phyloP scores from a whole-genome alignment of 2,797 vertebrate species.

The Microtus obscurus region DNA sequence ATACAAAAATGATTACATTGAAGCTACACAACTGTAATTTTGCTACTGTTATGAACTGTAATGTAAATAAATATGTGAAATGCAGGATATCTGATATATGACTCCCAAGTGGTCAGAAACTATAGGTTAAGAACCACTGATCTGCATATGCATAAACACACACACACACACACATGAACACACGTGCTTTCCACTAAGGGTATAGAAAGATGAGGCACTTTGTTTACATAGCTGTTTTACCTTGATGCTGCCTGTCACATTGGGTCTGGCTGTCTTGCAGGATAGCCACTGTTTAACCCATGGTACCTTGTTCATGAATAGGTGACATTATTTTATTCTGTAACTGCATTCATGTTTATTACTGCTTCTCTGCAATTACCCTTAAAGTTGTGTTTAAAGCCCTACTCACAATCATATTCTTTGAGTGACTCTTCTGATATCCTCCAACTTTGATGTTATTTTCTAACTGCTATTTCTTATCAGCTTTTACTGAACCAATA shows the following conservation, averaged over 20 bases:
- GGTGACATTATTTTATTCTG: neutral
- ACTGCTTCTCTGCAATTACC: slow-evolving; percentile 17
- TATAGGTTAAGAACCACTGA: too few relatives aligned
- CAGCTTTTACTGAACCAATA: neutral
- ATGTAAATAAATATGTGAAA: too few relatives aligned
- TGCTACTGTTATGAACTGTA: too few relatives aligned
- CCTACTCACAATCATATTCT: neutral
- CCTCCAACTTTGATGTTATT: neutral
- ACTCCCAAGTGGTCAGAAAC: too few relatives aligned
- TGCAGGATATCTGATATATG: too few relatives aligned
- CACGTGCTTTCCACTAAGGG: neutral
- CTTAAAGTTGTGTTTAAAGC: slow-evolving; percentile 39
- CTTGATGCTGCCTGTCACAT: neutral
- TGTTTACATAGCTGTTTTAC: neutral
- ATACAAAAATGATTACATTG: too few relatives aligned
- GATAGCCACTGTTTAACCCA: neutral
- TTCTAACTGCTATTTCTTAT: neutral
- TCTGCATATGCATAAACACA: too few relatives aligned
- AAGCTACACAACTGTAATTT: too few relatives aligned
- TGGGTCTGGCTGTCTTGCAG: too few relatives aligned
- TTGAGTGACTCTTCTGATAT: neutral
- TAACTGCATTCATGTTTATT: neutral
- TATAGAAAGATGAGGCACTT: neutral
- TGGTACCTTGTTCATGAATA: neutral
- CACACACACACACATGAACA: neutral